Conservation (phyloP, 53 echinoderm and acorn worm genomes). For the Patiria pectinifera region DNA sequence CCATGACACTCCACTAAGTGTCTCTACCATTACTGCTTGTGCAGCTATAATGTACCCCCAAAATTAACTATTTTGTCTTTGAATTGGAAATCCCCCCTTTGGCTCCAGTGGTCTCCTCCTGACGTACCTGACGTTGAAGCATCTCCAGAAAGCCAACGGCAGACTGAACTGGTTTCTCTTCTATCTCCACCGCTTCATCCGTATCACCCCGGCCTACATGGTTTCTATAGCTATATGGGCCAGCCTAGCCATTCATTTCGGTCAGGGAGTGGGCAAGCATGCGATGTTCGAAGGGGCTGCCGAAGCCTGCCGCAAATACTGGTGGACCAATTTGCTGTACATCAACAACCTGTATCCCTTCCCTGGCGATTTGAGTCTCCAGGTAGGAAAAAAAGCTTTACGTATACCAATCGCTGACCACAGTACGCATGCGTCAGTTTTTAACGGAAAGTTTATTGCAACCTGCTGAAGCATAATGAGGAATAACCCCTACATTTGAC, state of each 20-base stretch:
- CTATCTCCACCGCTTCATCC: too few relatives aligned
- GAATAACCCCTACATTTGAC: too few relatives aligned
- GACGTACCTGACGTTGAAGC: conserved; percentile 15
- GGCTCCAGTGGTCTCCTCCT: conserved; percentile 46
- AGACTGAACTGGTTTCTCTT: conserved; percentile 62
- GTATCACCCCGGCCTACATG: conserved; percentile 19
- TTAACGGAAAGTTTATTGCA: too few relatives aligned
- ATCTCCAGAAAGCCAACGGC: conserved; percentile 52
- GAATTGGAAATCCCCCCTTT: background rate
- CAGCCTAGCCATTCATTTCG: conserved; percentile 54
- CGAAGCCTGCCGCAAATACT: background rate
- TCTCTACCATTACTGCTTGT: too few relatives aligned
- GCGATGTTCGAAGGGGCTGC: background rate
- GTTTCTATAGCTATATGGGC: conserved; percentile 28
- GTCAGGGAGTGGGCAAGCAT: conserved; percentile 40
- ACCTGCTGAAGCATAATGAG: too few relatives aligned
- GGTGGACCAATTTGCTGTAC: conserved; percentile 82
- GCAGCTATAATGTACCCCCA: too few relatives aligned
- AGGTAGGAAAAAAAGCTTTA: too few relatives aligned
- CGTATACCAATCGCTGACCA: too few relatives aligned
- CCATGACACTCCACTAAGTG: too few relatives aligned
- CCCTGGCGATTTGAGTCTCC: conserved; percentile 19
- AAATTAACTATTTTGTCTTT: background rate
- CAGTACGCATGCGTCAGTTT: too few relatives aligned
- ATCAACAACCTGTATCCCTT: conserved; percentile 89